Evolutionary conservation across 2,888 invertebrate genomes (phyloP), one percentile per base, ranked within the genome.

Genomic region (Patella pellucida): DNA sequence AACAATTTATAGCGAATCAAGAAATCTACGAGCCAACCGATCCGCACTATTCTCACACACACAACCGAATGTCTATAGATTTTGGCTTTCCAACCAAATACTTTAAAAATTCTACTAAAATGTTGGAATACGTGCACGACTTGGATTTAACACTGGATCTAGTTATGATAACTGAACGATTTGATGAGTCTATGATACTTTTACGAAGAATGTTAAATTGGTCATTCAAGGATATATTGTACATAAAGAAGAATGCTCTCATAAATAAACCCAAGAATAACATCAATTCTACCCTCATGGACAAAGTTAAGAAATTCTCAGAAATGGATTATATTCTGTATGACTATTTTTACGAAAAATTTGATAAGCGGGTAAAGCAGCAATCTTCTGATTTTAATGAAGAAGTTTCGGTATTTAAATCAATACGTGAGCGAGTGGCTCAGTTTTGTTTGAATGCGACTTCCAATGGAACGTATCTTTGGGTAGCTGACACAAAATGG

Each of bases 141-240:
- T 79, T 84, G 9, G 79, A 83, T 41, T 77, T 76, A 73, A 81
- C 82, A 52, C 82, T 84, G 71, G 72, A 81, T 70, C 51, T 84
- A 14, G 82, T 84, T 16, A 73, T 84, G 11, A 79, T 84, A 27
- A 79, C 79, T 9, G 84, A 84, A 75, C 79, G 79, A 56, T 82
- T 84, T 68, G 82, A 84, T 27, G 83, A 84, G 74, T 84, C 84
- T 11, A 54, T 84, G 2, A 74, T 84, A 52, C 67, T 84, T 9
- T 74, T 84, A 74, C 76, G 80, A 31, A 71, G 84, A 69, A 79
- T 82, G 76, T 70, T 84, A 14, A 81, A 80, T n/a, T 84, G 84
- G 84, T 75, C 77, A 19, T 54, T 82, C 0, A 72, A 78, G 31
- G 84, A 84, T 50, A 71, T 83, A 19, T 56, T 84, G 0, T 84